Evolutionary conservation across 2,888 invertebrate species (phyloP).

Genomic region (Amphipoea lucens): DNA sequence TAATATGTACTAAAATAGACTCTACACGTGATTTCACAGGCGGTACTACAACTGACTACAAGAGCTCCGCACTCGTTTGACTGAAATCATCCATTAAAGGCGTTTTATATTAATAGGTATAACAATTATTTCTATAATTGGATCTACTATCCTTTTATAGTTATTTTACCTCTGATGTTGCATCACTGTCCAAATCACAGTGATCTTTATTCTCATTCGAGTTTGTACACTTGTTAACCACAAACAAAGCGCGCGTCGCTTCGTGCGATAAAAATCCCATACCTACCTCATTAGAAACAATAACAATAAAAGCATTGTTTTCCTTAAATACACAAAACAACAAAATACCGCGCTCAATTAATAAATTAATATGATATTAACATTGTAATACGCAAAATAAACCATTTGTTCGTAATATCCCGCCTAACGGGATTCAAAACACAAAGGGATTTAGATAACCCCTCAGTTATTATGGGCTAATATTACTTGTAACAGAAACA

Average conservation of each 20-base stretch:
- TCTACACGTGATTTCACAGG: no score
- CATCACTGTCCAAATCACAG: no score
- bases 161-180: no score
- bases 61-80: no score
- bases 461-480: conserved; percentile 77
- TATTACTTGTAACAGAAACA: conserved; percentile 78
- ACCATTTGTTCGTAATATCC: conserved; percentile 66
- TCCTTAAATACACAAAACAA: conserved; percentile 30
- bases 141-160: no score
- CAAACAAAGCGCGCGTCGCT: background rate
- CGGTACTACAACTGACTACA: no score
- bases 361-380: conserved; percentile 65
- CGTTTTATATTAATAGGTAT: no score
- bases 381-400: conserved; percentile 59
- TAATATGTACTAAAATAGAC: no score
- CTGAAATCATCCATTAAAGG: no score
- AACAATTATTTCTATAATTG: no score
- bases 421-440: conserved; percentile 67
- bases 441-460: conserved; percentile 78
- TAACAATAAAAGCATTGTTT: conserved; percentile 35
- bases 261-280: background rate
- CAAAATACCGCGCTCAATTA: conserved; percentile 53
- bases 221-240: no score
- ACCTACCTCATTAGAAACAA: background rate
- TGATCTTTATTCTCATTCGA: no score